These are phyloP conservation scores for Manis javanica DNA, from an alignment of 2,797 vertebrate species.

Conservation along the genomic window DNA sequence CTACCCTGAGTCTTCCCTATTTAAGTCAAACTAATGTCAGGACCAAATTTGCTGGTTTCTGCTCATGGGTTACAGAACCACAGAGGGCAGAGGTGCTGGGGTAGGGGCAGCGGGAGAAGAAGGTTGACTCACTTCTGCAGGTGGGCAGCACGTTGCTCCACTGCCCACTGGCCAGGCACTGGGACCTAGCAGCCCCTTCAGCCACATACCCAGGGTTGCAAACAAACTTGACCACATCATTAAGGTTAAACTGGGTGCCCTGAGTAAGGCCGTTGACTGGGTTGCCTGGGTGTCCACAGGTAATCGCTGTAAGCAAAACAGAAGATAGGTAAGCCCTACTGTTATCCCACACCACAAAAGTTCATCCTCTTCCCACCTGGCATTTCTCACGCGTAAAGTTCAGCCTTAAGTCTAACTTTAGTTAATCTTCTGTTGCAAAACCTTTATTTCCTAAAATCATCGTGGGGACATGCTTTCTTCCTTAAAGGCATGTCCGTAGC, in stretches of 20 bases:
- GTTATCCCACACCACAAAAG: background rate
- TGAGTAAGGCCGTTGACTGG: conserved; percentile 95
- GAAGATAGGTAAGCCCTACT: background rate
- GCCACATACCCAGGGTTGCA: conserved; percentile 95
- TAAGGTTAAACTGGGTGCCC: conserved; percentile 96
- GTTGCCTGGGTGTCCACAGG: conserved; percentile 98
- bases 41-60: background rate
- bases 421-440: background rate
- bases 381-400: background rate
- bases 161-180: conserved; percentile 95
- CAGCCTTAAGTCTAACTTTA: background rate
- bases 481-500: background rate
- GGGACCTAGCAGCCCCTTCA: conserved; percentile 92
- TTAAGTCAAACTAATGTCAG: background rate
- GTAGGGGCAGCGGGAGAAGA: background rate
- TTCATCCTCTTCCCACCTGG: background rate
- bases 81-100: background rate
- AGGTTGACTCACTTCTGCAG: conserved; percentile 93
- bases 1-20: background rate
- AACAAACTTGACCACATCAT: conserved; percentile 93
- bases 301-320: conserved; percentile 91
- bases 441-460: background rate
- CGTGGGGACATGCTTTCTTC: background rate
- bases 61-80: background rate
- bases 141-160: conserved; percentile 94